Base-by-base conservation (phyloP, 2,888 invertebrate species). In the Meganola albula region DNA sequence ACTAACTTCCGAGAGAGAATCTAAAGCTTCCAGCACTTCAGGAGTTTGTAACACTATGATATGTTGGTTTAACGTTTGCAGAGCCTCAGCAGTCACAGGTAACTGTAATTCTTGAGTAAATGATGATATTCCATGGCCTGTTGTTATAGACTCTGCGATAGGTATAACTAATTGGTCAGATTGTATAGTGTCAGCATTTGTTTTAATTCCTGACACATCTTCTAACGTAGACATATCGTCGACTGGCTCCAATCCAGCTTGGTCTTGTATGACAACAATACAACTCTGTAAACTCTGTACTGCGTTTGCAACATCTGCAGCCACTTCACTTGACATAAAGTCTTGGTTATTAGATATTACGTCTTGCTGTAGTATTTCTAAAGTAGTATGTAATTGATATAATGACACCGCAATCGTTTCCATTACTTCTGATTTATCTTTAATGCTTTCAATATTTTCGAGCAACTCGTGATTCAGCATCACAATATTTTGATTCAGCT, bases 141-240 rank as follows among this genome's bases (percentile, higher is more conserved):
- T 37, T 1, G 48, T 46, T 12, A 52, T 63, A 61, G 72, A 70
- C 53, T 66, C 63, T 23, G 65, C 63, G 31, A 53, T 57, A 22
- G 72, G 77, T 40, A 69, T 66, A 39, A 72, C 45, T 24, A 86
- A 53, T 36, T 60, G 54, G 37, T 83, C 78, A 11, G 65, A 64
- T 12, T 71, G 67, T 23, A 88, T 51, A n/a, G 79, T 69, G 14
- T 88, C 87, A 2, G 87, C 87, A 20, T 77, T 74, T 1, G 88
- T 88, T 66, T 88, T 88, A 10, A 90, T 74, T 2, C 82, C 87
- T 0, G 90, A 88, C 42, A 89, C 71, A 48, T 89, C 88, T 44
- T 88, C 87, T 30, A 89, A 75, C 4, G 88, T 87, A 3, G 89
- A 88, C 53, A 89, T 70, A 23, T 89, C 88, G 16, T 79, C 82